Percentiles rank a stretch among this genome's conserved stretches.
Evolutionary conservation across 2,113 vertebrate species (phyloP).

Genomic region (Myanophis thanlyinensis): DNA sequence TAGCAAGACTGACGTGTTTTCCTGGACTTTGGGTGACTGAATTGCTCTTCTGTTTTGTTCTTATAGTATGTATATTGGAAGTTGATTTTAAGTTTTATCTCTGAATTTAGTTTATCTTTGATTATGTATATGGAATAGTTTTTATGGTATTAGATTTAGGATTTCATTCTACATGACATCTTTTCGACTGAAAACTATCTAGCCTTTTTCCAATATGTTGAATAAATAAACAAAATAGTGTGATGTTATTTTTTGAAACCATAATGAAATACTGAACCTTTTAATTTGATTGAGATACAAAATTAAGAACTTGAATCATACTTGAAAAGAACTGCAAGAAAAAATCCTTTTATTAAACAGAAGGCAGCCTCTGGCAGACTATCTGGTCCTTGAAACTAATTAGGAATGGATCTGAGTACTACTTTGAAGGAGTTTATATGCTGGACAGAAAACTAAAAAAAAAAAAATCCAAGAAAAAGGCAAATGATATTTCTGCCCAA

Average conservation of each 20-base stretch:
- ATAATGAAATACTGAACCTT: background rate
- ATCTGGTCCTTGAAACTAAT: background rate
- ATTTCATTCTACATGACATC: background rate
- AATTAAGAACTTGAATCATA: background rate
- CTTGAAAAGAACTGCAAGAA: background rate
- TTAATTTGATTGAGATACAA: background rate
- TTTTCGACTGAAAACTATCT: background rate
- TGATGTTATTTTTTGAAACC: background rate
- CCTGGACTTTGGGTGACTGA: background rate
- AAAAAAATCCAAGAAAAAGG: background rate
- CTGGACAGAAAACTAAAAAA: background rate
- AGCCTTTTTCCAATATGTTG: background rate
- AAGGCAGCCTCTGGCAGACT: background rate
- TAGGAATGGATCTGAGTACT: background rate
- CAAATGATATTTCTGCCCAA: background rate
- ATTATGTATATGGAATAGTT: background rate
- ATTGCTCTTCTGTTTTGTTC: background rate
- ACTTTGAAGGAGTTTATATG: background rate
- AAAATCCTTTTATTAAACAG: background rate
- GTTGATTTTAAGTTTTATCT: background rate
- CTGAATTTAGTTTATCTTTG: background rate
- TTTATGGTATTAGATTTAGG: background rate
- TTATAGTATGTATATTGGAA: background rate
- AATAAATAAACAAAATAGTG: background rate
- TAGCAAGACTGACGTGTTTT: background rate